Conservation (phyloP, 2,113 vertebrate species). For the Boulengeromyrus knoepffleri region DNA sequence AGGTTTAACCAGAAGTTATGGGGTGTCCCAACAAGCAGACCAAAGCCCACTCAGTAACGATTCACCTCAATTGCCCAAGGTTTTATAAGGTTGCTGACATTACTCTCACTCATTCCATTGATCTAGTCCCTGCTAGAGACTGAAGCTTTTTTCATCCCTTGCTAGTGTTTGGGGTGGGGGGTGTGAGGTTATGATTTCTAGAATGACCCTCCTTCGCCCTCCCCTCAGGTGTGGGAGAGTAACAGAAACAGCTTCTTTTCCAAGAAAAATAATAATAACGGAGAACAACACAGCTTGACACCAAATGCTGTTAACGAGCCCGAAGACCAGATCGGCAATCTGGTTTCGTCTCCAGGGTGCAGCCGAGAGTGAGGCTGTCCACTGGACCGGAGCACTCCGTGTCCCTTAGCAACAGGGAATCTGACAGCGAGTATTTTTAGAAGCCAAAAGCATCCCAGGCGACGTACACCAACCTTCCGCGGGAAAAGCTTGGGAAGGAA, state of each 20-base stretch:
- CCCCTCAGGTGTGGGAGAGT: neutral
- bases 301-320: neutral
- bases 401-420: conserved; percentile 69
- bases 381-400: conserved; percentile 33
- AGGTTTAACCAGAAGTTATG: neutral
- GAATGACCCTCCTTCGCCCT: neutral
- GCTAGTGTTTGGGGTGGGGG: neutral
- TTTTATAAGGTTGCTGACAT: neutral
- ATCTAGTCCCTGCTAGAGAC: neutral
- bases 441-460: conserved; percentile 46
- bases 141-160: neutral
- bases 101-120: neutral
- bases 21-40: neutral
- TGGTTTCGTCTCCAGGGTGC: neutral
- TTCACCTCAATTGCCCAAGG: neutral
- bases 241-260: neutral
- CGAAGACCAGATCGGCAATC: neutral
- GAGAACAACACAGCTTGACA: neutral
- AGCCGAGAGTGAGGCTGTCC: conserved; percentile 20
- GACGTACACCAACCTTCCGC: neutral
- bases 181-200: neutral
- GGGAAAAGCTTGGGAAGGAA: neutral
- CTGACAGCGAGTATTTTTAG: conserved; percentile 64
- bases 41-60: neutral
- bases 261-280: neutral